Evolutionary conservation across 1,140 invertebrate species (phyloP), one percentile per base, ranked within the genome.

Genomic region (Spodoptera frugiperda): DNA sequence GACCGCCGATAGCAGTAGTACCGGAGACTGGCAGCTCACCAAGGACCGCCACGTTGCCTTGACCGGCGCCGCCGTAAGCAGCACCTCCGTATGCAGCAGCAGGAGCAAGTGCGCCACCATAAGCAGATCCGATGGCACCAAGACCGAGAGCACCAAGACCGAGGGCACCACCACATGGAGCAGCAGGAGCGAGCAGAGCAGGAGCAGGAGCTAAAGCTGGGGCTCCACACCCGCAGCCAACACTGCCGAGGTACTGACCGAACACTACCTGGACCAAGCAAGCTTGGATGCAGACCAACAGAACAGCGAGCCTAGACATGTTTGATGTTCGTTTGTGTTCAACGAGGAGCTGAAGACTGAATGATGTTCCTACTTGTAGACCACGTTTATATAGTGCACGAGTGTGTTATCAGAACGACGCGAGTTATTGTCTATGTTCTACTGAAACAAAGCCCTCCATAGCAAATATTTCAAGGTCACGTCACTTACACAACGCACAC

Each of bases 281-380:
- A 82, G 82, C 84, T 78, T 87, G 83, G 63, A 82, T 65, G 78
- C 84, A 87, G 49, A 89, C 61, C 15, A 86, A 46, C 19, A 87
- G 39, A 19, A 87, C 77, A 53, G 76, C 48, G 71, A 83, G n/a
- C 10, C 54, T 21, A 59, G 11, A 21, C 19, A 54, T 19, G 19
- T 65, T 85, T 74, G 71, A 30, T 54, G 33, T 39, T 39, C 33
- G 33, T 9, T 39, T 39, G 33, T 39, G 33, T 39, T 51, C 49
- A 53, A 53, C 49, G 17, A 53, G 49, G 17, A 53, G 49, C 49
- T 53, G 49, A 53, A 39, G 49, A 15, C 5, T 51, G 49, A n/a
- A 51, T 15, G 14, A 15, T n/a, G 12, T 51, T 51, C 49, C 12
- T n/a, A 51, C 14, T 15, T 51, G 14, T n/a, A n/a, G 14, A 51